Evolutionary conservation across 2,797 vertebrate species (phyloP).

Genomic region (Lophotriccus pileatus): DNA sequence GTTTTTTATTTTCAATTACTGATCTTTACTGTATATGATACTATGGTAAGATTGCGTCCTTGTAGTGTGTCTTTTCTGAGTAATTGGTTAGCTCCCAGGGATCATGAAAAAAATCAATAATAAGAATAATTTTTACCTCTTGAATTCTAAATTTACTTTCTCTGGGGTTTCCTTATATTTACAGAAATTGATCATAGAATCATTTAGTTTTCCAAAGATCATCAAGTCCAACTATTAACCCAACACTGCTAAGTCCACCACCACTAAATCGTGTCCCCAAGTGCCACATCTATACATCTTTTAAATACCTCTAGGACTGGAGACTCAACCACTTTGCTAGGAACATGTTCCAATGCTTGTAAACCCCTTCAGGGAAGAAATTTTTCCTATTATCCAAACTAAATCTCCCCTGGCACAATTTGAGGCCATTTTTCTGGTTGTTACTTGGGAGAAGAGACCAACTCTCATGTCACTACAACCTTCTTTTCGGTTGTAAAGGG

Average conservation of each 20-base stretch:
- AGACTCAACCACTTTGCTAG: neutral
- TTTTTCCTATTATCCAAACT: neutral
- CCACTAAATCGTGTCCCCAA: neutral
- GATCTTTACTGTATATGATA: neutral
- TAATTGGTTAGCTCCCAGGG: neutral
- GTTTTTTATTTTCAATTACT: neutral
- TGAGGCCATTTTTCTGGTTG: neutral
- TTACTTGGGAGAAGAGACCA: neutral
- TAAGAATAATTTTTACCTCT: neutral
- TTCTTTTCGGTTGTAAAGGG: neutral
- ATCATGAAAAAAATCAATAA: neutral
- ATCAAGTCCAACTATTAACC: neutral
- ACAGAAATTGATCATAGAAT: neutral
- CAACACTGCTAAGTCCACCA: neutral
- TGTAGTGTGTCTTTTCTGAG: neutral
- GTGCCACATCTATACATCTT: neutral
- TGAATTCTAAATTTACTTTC: constrained; percentile 12
- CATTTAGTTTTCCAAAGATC: neutral
- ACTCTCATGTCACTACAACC: neutral
- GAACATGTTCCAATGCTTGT: neutral
- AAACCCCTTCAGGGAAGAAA: neutral
- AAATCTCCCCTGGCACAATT: neutral
- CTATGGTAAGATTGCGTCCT: neutral
- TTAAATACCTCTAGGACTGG: neutral
- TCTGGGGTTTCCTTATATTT: neutral